Base-by-base conservation (phyloP, 2,888 invertebrate genomes). In the Oscheius sp. region DNA sequence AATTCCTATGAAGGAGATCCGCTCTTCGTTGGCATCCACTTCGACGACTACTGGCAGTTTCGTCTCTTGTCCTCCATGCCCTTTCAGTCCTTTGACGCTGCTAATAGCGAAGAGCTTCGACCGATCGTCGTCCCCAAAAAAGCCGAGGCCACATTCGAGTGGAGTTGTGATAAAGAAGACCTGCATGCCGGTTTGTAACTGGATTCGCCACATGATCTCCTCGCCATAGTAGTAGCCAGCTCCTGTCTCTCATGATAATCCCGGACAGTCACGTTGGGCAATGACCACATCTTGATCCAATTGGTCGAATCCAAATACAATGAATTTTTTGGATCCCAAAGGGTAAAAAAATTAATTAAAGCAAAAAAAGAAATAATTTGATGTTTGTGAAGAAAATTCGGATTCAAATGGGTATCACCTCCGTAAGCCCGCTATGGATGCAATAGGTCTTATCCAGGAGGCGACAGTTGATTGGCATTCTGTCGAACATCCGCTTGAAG, bases 191-290 rank as follows among this genome's bases (percentile, higher is more conserved):
- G n/a, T n/a, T n/a, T n/a, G n/a, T n/a, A n/a, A n/a, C n/a, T n/a
- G n/a, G n/a, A n/a, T n/a, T n/a, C n/a, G n/a, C n/a, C n/a, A n/a
- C 42, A 42, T 4, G 4, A 42, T 17, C 42, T 17, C 17, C 12
- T 50, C 50, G 23, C 50, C 50, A 27, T 17, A 50, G 20, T 25
- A 50, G 20, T 50, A 50, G 23, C 50, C 50, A 20, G 50, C 50
- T 2, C 50, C 23, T 17, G 50, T 25, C 17, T 50, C 25, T 50
- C 50, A 3, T 23, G 4, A 27, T 50, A 50, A 23, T 27, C 25
- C 50, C 27, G 3, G 10, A 50, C 50, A 27, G 50, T 50, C 4
- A 25, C 23, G 20, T 50, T 50, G 6, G 50, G 50, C 50, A 50
- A 25, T 3, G 25, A 3, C 20, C 17, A 50, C 17, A 50, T 50